Percentiles rank a stretch among this genome's conserved stretches.
phyloP scores from a whole-genome alignment of 1,140 invertebrate genomes.

The Acromyrmex heyeri region DNA sequence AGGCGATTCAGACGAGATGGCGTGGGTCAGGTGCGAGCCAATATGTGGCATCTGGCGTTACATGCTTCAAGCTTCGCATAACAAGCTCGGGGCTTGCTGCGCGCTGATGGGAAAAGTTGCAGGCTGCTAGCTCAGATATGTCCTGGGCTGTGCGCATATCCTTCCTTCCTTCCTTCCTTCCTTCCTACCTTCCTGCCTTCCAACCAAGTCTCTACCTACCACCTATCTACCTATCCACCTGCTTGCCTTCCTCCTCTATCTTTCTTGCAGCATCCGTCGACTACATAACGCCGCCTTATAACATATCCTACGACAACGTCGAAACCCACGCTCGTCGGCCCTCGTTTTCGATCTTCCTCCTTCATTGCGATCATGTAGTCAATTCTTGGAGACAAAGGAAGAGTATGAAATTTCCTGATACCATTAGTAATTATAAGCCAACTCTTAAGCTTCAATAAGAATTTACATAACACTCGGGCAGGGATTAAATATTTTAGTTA shows the following conservation, averaged over 20 bases:
- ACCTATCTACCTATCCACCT: conserved; percentile 17
- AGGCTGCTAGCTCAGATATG: conserved; percentile 83
- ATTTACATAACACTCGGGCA: neutral
- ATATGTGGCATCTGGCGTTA: conserved; percentile 86
- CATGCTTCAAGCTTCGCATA: conserved; percentile 86
- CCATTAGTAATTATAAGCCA: neutral
- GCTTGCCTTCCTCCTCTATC: conserved; percentile 39
- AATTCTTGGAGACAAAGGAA: conserved; percentile 11
- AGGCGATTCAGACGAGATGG: conserved; percentile 24
- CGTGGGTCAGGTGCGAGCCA: conserved; percentile 80
- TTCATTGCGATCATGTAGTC: neutral
- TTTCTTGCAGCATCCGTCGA: conserved; percentile 55
- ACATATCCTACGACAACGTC: conserved; percentile 72
- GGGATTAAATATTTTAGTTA: neutral
- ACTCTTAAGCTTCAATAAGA: neutral
- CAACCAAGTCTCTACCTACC: conserved; percentile 8
- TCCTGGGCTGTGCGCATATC: conserved; percentile 63
- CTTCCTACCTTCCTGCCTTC: conserved; percentile 63
- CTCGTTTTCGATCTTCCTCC: neutral
- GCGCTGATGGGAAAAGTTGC: conserved; percentile 86
- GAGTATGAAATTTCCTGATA: neutral
- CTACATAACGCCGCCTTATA: conserved; percentile 76
- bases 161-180: conserved; percentile 57
- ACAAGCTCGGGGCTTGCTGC: conserved; percentile 83
- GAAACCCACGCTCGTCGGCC: conserved; percentile 18